phyloP scores from a whole-genome alignment of 2,888 invertebrate genomes.

The Baccha elongata region DNA sequence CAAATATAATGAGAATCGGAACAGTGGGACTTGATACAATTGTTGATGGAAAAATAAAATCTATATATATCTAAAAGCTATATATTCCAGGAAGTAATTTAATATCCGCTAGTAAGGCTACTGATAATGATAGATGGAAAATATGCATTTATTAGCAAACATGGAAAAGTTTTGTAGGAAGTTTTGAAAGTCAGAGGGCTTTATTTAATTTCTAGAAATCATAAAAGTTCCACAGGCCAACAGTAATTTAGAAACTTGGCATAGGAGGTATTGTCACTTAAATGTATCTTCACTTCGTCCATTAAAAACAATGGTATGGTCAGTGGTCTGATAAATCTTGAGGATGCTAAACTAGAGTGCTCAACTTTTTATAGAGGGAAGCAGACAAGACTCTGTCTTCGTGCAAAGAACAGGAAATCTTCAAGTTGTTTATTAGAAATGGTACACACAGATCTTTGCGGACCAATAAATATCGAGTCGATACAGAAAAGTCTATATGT shows the following conservation, averaged over 20 bases:
- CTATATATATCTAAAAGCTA: background rate
- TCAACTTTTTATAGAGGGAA: no score
- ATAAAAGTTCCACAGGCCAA: background rate
- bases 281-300: constrained; percentile 20
- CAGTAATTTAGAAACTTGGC: constrained; percentile 14
- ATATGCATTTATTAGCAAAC: background rate
- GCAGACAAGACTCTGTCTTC: no score
- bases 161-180: background rate
- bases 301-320: constrained; percentile 13
- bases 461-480: background rate
- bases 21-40: constrained; percentile 8
- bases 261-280: constrained; percentile 8
- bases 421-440: constrained; percentile 20
- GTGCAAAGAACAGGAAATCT: no score
- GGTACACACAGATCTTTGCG: constrained; percentile 6
- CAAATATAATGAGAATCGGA: constrained; percentile 4
- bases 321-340: no score
- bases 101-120: background rate
- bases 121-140: background rate
- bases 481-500: background rate
- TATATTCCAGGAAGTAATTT: background rate
- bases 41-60: background rate
- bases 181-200: constrained; percentile 3
- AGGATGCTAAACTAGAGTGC: no score
- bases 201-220: constrained; percentile 9